Base-by-base conservation (phyloP, 2,888 invertebrate species). In the Campoplex capitator region DNA sequence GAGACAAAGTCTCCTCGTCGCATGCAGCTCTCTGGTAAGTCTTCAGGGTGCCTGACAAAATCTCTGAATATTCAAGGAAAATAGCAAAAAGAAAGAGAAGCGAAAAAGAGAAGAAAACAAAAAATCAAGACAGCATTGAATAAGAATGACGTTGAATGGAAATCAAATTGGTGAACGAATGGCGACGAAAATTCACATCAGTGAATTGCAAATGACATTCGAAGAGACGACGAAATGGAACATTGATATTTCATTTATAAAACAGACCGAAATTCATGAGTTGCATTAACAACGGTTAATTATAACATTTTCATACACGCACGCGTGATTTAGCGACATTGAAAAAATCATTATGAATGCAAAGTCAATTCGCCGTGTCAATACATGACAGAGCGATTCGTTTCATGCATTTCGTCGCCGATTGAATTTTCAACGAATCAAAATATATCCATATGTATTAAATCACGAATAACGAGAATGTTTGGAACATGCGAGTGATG, bases 11-110 rank as follows among this genome's bases (percentile, higher is more conserved):
- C 93, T 99, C 98, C 88, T 98, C 98, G 95, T 99, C 98, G 95
- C 99, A 99, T 77, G 98, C 98, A 74, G 98, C 98, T 89, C 97
- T 97, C 93, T 98, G 98, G 95, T 98, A 98, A 70, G 98, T 98
- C 92, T 98, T 96, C 91, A 99, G 96, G 48, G 98, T 98, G 90
- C 98, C 98, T 92, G 98, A 97, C 91, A 99, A 96, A 90, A 98
- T 96, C 93, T 98, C 99, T 99, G 96, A 90, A 95, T 93, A 90
- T 91, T 91, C 90, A 91, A 91, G 89, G 76, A 75, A 82, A 79
- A 81, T 32, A 38, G 62, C 68, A 28, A 32, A 68, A 18, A 48
- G 67, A 78, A 23, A 65, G 32, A n/a, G 35, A 18, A 48, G 62
- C 9, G 38, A 56, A 18, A 79, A 80, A 35, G 18, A 56, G n/a